A percentile compares a stretch with the other conserved stretches of the same genome.
phyloP scores from a whole-genome alignment of 2,888 invertebrate species.

The Zootermopsis nevadensis region DNA sequence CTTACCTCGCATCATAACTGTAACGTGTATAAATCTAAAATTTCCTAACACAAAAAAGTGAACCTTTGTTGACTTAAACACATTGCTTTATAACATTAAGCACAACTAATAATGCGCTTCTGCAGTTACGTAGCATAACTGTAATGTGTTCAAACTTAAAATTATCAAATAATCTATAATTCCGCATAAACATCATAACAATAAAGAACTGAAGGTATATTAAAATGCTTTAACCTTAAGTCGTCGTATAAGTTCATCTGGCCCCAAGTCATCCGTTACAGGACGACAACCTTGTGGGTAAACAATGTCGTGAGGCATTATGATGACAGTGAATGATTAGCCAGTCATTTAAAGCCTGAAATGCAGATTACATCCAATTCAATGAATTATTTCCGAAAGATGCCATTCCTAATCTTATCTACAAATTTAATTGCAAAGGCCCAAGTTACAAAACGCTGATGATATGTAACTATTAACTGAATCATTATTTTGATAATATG shows the following conservation, averaged over 20 bases:
- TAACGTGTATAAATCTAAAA: too few species aligned
- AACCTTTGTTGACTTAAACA: too few species aligned
- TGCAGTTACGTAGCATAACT: too few species aligned
- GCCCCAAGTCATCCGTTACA: conserved; percentile 92
- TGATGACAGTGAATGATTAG: conserved; percentile 15
- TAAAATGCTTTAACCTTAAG: conserved; percentile 76
- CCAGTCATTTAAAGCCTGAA: conserved; percentile 26
- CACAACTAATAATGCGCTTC: too few species aligned
- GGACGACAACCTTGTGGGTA: conserved; percentile 97
- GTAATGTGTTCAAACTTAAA: too few species aligned
- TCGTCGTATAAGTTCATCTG: conserved; percentile 94
- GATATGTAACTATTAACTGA: neutral
- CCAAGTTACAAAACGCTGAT: neutral
- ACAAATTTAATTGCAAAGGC: neutral
- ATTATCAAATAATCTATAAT: too few species aligned
- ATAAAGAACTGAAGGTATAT: neutral
- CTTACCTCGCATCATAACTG: too few species aligned
- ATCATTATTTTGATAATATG: neutral
- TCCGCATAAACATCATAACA: too few species aligned
- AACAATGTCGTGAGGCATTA: conserved; percentile 73
- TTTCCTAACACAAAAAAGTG: too few species aligned
- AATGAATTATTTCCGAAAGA: neutral
- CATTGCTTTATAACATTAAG: too few species aligned
- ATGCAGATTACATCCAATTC: neutral
- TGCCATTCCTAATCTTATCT: neutral